Percentiles rank a stretch among this genome's conserved stretches.
Evolutionary conservation across 2,113 vertebrate species (phyloP).

Genomic region (Labrus mixtus): DNA sequence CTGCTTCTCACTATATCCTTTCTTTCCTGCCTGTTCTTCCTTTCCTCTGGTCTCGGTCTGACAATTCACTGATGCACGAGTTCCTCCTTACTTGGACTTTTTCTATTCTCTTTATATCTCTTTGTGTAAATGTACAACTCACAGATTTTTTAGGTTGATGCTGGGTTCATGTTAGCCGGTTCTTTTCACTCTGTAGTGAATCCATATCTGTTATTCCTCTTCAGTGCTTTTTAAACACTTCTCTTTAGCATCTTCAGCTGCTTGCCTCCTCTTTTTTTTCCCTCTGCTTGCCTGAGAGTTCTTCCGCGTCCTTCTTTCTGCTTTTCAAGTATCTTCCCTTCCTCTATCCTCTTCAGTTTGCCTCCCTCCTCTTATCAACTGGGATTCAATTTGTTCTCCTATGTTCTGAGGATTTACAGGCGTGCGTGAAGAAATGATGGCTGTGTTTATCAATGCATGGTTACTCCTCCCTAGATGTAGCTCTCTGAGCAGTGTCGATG

Average conservation of each 20-base stretch:
- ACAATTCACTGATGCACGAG: constrained; percentile 47
- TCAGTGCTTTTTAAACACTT: constrained; percentile 14
- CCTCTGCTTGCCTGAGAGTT: constrained; percentile 24
- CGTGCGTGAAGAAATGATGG: constrained; percentile 38
- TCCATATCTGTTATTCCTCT: constrained; percentile 13
- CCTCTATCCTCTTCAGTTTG: constrained; percentile 6
- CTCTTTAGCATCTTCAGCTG: constrained; percentile 15
- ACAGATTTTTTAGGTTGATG: background rate
- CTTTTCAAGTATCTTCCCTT: constrained; percentile 11
- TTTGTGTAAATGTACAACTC: constrained; percentile 17
- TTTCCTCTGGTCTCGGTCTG: constrained; percentile 34
- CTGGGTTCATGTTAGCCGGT: background rate
- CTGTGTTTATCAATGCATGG: constrained; percentile 59
- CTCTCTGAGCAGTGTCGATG: constrained; percentile 12
- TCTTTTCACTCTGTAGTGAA: constrained; percentile 25
- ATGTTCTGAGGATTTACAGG: constrained; percentile 42
- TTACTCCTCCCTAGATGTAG: constrained; percentile 31
- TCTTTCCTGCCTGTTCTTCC: constrained; percentile 38
- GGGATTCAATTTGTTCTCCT: constrained; percentile 29
- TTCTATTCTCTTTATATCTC: background rate
- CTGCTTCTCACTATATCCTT: constrained; percentile 16
- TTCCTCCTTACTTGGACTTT: constrained; percentile 3
- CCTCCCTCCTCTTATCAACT: constrained; percentile 27
- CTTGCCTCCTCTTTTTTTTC: constrained; percentile 22
- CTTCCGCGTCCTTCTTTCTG: background rate